phyloP scores from a whole-genome alignment of 2,797 vertebrate species.

The Sebastiscus albofasciatus region DNA sequence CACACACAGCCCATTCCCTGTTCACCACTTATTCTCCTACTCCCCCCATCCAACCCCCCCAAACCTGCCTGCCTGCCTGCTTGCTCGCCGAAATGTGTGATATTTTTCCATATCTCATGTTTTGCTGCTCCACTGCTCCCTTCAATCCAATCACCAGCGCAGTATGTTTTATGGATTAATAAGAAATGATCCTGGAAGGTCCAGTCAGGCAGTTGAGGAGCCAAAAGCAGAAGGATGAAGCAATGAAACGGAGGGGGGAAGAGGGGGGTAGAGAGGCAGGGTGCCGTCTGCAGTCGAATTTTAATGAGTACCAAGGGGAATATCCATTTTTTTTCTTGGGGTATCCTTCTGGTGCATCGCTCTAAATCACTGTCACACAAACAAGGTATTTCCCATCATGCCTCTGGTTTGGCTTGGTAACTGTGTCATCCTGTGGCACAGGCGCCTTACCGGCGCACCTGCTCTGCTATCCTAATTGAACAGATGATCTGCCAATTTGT shows the following conservation, averaged over 20 bases:
- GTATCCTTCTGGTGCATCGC: constrained; percentile 75
- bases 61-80: constrained; percentile 39
- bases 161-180: constrained; percentile 91
- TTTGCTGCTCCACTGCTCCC: constrained; percentile 83
- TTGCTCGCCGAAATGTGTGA: constrained; percentile 77
- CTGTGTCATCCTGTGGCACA: constrained; percentile 79
- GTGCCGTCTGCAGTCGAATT: constrained; percentile 81
- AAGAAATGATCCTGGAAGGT: constrained; percentile 85
- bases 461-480: constrained; percentile 86
- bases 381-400: constrained; percentile 87
- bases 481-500: constrained; percentile 90
- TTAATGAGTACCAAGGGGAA: constrained; percentile 90
- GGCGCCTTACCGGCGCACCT: constrained; percentile 79
- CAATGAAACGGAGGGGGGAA: constrained; percentile 47
- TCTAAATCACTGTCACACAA: constrained; percentile 87
- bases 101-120: constrained; percentile 83
- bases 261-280: constrained; percentile 55
- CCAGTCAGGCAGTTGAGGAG: constrained; percentile 75
- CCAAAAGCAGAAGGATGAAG: constrained; percentile 80
- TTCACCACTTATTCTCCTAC: constrained; percentile 74
- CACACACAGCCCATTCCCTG: constrained; percentile 72
- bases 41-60: constrained; percentile 3
- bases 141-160: constrained; percentile 79
- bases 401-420: constrained; percentile 83
- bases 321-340: constrained; percentile 76